These are phyloP conservation scores for Donacobius atricapilla DNA, from an alignment of 2,113 vertebrate genomes.

Conservation along the genomic window DNA sequence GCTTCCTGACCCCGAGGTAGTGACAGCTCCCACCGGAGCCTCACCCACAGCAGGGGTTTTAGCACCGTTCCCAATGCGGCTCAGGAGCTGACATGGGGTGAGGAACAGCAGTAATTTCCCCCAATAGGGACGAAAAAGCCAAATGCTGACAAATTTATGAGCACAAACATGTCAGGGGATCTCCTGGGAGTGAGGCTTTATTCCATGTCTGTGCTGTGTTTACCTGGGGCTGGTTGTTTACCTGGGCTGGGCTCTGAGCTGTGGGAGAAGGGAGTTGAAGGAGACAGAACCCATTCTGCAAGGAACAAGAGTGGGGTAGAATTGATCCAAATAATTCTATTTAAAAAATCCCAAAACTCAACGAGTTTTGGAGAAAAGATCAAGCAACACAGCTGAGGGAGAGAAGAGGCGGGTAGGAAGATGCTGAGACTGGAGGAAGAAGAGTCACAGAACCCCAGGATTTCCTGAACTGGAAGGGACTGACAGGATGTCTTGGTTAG, in stretches of 20 bases:
- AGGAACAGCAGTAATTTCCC: not conserved
- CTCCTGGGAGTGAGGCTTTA: not conserved
- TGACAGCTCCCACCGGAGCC: not conserved
- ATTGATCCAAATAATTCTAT: too few species aligned
- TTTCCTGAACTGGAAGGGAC: not conserved
- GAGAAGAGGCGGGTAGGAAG: not conserved
- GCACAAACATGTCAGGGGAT: not conserved
- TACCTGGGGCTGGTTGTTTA: not conserved
- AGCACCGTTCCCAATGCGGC: not conserved
- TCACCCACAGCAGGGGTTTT: not conserved
- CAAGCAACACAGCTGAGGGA: not conserved
- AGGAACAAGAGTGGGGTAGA: not conserved
- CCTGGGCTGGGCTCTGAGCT: not conserved
- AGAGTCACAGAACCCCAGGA: not conserved
- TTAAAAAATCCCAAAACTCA: not conserved
- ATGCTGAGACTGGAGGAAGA: not conserved
- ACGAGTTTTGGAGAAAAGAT: not conserved
- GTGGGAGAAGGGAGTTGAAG: not conserved
- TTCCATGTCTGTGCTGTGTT: not conserved
- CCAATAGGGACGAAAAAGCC: not conserved
- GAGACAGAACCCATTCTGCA: not conserved
- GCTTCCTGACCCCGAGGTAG: not conserved
- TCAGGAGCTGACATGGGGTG: not conserved
- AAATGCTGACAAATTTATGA: constrained; percentile 5
- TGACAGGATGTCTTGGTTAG: too few species aligned